Conservation (phyloP, 2,888 invertebrate species). For the Folsomia manolachei region DNA sequence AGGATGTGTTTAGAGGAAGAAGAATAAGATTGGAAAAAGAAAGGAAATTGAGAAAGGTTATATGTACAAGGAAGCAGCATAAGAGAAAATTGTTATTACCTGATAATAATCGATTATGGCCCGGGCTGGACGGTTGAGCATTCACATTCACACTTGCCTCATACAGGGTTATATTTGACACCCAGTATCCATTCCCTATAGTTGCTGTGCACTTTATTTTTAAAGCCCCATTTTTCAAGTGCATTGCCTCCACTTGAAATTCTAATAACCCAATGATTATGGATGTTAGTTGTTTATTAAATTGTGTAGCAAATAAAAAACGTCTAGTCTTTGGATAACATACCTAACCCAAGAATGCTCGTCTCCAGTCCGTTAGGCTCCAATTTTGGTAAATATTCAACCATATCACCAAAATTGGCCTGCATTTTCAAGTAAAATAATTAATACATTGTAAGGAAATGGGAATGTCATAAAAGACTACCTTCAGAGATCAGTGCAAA, state of each 20-base stretch:
- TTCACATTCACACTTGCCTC: slow-evolving; percentile 29
- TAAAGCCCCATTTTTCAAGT: slow-evolving; percentile 43
- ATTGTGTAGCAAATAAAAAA: too few relatives aligned
- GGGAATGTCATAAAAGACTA: slow-evolving; percentile 30
- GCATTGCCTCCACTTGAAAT: slow-evolving; percentile 43
- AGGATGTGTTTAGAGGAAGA: background rate
- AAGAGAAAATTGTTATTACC: slow-evolving; percentile 19
- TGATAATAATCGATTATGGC: slow-evolving; percentile 33
- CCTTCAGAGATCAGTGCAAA: too few relatives aligned
- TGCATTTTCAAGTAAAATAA: slow-evolving; percentile 16
- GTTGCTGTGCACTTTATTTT: slow-evolving; percentile 39
- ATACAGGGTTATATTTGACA: slow-evolving; percentile 20
- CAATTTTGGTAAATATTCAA: slow-evolving; percentile 46
- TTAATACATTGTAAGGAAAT: slow-evolving; percentile 20
- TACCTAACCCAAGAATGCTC: slow-evolving; percentile 46
- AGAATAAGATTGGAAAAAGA: background rate
- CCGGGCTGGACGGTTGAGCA: slow-evolving; percentile 38
- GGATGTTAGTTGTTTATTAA: too few relatives aligned
- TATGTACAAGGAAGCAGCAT: background rate
- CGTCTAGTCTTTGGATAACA: too few relatives aligned
- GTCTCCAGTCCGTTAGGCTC: slow-evolving; percentile 48
- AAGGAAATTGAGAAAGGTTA: background rate
- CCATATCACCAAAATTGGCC: slow-evolving; percentile 41
- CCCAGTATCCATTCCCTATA: slow-evolving; percentile 37
- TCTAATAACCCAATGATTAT: too few relatives aligned